Evolutionary conservation across 2,113 vertebrate species (phyloP), one percentile per base, ranked within the genome.

Genomic region (Leuciscus idus): DNA sequence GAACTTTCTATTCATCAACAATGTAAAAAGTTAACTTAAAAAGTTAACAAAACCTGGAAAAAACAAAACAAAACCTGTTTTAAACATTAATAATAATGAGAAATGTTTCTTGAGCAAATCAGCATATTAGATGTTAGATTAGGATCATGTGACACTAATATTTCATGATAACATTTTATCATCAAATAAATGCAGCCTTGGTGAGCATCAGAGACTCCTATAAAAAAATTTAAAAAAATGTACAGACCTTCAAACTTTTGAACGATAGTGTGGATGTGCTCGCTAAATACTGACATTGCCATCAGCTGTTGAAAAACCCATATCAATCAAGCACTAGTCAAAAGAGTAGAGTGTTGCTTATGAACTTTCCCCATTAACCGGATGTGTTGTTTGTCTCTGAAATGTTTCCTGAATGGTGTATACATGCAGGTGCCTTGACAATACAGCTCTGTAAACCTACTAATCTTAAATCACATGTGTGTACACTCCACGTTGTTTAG

Each of bases 401-500:
- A 28, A 52, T 13, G 36, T 36, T 59, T 66, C 39, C 57, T 48
- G 36, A 30, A 66, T 50, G 39, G 7, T 68, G 26, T 82, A 62
- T 33, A 68, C 61, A 68, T 68, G 46, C 80, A 82, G 80, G 80
- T 82, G 80, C 62, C 61, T 68, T 30, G 62, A 57, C 66, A n/a
- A 73, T 26, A 39, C 21, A 13, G 50, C 30, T 72, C 33, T 73
- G 30, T 73, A 84, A 59, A 57, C 19, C 81, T 21, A 13, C 50
- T 43, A 59, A 74, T 84, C 28, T 6, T 84, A 74, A 73, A 83
- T 33, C 7, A 21, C 50, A 72, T 36, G 21, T 26, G 11, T 68
- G 19, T 52, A 17, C 61, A 64, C 15, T 64, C 81, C 2, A 21
- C 50, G 21, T 28, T 83, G 48, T 70, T 70, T 52, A 68, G 9